phyloP scores from a whole-genome alignment of 2,797 vertebrate species.

The Anableps anableps region DNA sequence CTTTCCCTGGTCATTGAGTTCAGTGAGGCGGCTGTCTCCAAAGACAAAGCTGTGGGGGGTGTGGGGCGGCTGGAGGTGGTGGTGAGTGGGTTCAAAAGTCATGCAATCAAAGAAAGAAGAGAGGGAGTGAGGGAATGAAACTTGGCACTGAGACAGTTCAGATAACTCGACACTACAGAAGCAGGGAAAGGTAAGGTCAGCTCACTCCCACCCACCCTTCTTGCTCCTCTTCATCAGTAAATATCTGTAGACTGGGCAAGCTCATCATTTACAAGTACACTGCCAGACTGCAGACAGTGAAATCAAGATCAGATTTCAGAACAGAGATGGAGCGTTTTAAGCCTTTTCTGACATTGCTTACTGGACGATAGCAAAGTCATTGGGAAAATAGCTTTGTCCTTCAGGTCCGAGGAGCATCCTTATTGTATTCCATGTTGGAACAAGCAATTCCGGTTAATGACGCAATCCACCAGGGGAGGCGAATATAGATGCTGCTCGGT shows the following conservation, averaged over 20 bases:
- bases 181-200: slow-evolving; percentile 67
- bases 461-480: slow-evolving; percentile 41
- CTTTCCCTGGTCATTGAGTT: slow-evolving; percentile 81
- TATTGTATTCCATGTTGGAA: slow-evolving; percentile 49
- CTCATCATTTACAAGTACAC: slow-evolving; percentile 47
- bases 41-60: slow-evolving; percentile 51
- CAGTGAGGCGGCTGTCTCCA: slow-evolving; percentile 70
- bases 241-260: slow-evolving; percentile 46
- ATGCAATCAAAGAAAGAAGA: slow-evolving; percentile 62
- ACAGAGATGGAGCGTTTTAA: slow-evolving; percentile 53
- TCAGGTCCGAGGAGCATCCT: slow-evolving; percentile 54
- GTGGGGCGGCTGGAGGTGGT: slow-evolving; percentile 14
- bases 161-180: slow-evolving; percentile 64
- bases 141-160: slow-evolving; percentile 60
- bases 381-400: slow-evolving; percentile 66
- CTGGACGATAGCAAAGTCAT: slow-evolving; percentile 66
- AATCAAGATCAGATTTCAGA: slow-evolving; percentile 34
- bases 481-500: slow-evolving; percentile 23
- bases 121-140: slow-evolving; percentile 50
- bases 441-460: slow-evolving; percentile 46
- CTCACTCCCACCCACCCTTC: slow-evolving; percentile 6
- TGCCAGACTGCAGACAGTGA: slow-evolving; percentile 41
- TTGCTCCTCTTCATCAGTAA: slow-evolving; percentile 60
- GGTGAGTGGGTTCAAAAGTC: slow-evolving; percentile 57
- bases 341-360: slow-evolving; percentile 30